phyloP scores from a whole-genome alignment of 2,113 vertebrate genomes.

The Pygoscelis adeliae region DNA sequence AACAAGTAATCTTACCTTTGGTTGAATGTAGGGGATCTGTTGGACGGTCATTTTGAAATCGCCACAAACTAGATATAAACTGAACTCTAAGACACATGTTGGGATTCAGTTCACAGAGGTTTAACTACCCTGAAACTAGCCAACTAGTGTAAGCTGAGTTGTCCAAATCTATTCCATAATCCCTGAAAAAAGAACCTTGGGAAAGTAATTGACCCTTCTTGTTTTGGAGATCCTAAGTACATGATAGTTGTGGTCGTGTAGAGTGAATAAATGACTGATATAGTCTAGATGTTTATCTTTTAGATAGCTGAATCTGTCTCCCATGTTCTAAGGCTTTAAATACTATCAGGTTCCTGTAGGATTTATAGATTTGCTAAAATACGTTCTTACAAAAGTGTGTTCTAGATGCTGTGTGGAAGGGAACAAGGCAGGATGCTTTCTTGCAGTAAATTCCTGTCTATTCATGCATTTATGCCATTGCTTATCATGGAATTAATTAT shows the following conservation, averaged over 20 bases:
- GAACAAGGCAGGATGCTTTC: background rate
- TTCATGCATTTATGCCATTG: background rate
- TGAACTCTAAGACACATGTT: background rate
- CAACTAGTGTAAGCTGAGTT: background rate
- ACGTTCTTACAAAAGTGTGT: background rate
- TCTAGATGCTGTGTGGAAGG: background rate
- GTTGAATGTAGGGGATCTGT: background rate
- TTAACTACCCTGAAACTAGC: background rate
- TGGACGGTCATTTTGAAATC: background rate
- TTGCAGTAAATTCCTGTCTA: background rate
- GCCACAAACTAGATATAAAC: background rate
- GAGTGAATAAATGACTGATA: background rate
- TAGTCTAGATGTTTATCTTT: background rate
- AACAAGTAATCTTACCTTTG: background rate
- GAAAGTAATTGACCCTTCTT: background rate
- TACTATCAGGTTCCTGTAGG: background rate
- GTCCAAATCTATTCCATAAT: background rate
- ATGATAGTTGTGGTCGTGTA: background rate
- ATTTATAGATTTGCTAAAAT: background rate
- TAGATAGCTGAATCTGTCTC: background rate
- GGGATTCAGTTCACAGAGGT: background rate
- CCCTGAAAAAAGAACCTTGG: background rate
- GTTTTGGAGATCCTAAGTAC: background rate
- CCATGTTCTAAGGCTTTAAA: background rate
- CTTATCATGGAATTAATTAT: background rate